phyloP scores from a whole-genome alignment of 2,797 vertebrate species.

The Phrynocephalus guinanensis region DNA sequence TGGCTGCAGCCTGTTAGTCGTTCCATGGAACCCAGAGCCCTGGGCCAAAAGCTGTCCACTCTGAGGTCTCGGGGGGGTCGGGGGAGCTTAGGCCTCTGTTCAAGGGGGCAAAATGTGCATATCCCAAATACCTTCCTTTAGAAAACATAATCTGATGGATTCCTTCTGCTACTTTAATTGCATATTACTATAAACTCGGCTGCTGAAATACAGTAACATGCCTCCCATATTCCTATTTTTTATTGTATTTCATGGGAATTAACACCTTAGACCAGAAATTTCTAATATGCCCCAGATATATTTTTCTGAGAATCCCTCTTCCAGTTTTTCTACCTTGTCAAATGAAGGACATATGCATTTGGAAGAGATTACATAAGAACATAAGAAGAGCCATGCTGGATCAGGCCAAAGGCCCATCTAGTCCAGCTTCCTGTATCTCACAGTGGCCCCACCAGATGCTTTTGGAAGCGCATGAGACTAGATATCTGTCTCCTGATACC shows the following conservation, averaged over 20 bases:
- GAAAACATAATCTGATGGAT: neutral
- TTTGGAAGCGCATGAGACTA: too few species aligned
- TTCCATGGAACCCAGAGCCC: neutral
- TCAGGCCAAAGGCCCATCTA: too few species aligned
- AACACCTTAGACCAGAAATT: too few species aligned
- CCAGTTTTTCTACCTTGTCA: constrained; percentile 54
- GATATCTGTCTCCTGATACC: too few species aligned
- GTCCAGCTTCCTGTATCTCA: too few species aligned
- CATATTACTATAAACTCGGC: neutral
- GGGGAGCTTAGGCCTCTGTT: neutral
- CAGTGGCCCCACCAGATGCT: too few species aligned
- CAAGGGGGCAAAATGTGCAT: neutral
- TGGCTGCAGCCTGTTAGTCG: neutral
- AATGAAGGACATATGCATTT: constrained; percentile 66
- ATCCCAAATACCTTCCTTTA: neutral
- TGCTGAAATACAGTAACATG: too few species aligned
- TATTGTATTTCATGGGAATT: constrained; percentile 49
- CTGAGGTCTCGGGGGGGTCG: neutral
- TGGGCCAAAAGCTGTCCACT: neutral
- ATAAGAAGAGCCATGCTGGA: too few species aligned
- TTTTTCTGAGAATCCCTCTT: neutral
- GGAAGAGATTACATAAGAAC: too few species aligned
- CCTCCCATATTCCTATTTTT: neutral
- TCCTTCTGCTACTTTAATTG: too few species aligned
- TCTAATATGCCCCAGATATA: too few species aligned